Conservation (phyloP, 2,113 vertebrate genomes). For the Tyto alba region DNA sequence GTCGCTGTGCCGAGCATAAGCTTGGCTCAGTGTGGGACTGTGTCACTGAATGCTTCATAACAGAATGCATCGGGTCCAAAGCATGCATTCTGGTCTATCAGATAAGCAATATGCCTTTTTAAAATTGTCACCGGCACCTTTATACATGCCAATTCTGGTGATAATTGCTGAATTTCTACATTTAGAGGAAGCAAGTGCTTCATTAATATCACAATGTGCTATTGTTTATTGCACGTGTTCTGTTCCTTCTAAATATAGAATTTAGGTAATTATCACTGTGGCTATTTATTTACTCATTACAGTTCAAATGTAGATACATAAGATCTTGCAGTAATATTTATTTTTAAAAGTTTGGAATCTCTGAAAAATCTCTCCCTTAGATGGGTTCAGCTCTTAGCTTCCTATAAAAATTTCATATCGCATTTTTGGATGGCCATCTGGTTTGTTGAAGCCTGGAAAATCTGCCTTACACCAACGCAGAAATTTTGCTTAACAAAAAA, state of each 20-base stretch:
- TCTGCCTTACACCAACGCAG: conserved; percentile 82
- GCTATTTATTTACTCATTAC: conserved; percentile 62
- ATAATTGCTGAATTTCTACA: conserved; percentile 79
- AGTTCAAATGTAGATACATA: conserved; percentile 66
- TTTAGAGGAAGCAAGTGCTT: conserved; percentile 68
- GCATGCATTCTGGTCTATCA: conserved; percentile 65
- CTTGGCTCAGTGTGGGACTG: conserved; percentile 59
- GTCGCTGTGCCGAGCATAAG: conserved; percentile 39
- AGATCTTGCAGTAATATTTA: conserved; percentile 69
- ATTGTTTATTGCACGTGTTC: conserved; percentile 73
- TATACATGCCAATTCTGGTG: conserved; percentile 69
- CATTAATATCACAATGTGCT: conserved; percentile 75
- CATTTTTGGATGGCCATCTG: conserved; percentile 84
- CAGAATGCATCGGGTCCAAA: conserved; percentile 51
- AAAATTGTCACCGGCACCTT: conserved; percentile 71
- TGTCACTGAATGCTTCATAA: conserved; percentile 47
- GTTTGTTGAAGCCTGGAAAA: conserved; percentile 80
- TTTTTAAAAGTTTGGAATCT: conserved; percentile 77
- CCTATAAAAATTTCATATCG: conserved; percentile 79
- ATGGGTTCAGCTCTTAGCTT: conserved; percentile 73
- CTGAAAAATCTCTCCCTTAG: conserved; percentile 66
- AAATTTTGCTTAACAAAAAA: conserved; percentile 74
- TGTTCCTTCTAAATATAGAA: conserved; percentile 71
- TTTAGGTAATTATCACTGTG: conserved; percentile 73
- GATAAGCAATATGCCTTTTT: conserved; percentile 72